These are phyloP conservation scores for Porites rus DNA, from an alignment of 92 coral and sea anemone genomes.

Conservation along the genomic window DNA sequence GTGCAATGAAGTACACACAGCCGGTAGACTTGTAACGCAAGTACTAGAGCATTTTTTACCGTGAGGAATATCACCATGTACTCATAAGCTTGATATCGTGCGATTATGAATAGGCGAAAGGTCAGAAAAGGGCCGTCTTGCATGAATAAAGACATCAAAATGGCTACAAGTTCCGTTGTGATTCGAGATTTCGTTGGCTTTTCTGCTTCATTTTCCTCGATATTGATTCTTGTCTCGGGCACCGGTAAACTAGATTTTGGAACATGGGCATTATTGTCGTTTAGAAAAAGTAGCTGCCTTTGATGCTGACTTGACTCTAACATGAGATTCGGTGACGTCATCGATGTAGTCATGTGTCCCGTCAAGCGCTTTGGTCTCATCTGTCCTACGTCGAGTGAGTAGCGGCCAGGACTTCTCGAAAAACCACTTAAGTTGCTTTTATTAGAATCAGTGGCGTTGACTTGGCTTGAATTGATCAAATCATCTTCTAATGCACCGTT, in stretches of 20 bases:
- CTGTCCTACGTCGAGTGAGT: constrained; percentile 41
- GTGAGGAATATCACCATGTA: constrained; percentile 97
- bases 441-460: neutral
- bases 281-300: neutral
- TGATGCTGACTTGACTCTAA: neutral
- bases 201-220: neutral
- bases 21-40: constrained; percentile 88
- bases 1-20: constrained; percentile 91
- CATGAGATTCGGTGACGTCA: constrained; percentile 51
- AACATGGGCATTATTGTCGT: neutral
- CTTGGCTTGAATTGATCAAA: neutral
- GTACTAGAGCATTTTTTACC: constrained; percentile 92
- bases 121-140: constrained; percentile 97
- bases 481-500: neutral
- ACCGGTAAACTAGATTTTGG: neutral
- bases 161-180: constrained; percentile 85
- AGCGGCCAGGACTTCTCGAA: constrained; percentile 41
- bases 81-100: constrained; percentile 88
- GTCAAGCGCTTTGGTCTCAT: constrained; percentile 35
- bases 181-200: constrained; percentile 73
- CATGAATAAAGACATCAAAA: constrained; percentile 81
- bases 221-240: neutral
- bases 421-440: neutral
- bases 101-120: constrained; percentile 89
- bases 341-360: constrained; percentile 43